Evolutionary conservation across 1,140 invertebrate genomes (phyloP), one percentile per base, ranked within the genome.

Genomic region (Stegodyphus mimosarum): DNA sequence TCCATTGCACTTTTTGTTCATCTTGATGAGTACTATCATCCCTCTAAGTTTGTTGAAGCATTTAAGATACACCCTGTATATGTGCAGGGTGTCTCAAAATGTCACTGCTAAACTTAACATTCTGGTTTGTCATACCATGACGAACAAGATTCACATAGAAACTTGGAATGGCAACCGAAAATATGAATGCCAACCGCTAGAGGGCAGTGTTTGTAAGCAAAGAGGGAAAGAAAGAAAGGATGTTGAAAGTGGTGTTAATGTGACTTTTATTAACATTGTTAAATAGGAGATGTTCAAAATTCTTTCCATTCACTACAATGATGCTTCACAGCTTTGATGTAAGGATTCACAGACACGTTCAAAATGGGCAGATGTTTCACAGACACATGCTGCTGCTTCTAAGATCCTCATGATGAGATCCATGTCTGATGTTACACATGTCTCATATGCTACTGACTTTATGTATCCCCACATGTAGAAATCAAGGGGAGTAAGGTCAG

Each of bases 321-420:
- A 66, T 7, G 7, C n/a, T 66, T 66, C 64, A 66, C 64, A 66
- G n/a, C 64, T 7, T 66, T n/a, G 64, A n/a, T 66, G 64, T n/a
- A 66, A 10, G 64, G 64, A 66, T 66, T 66, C 64, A 66, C 64
- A n/a, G n/a, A 66, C 11, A 7, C 64, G 17, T 66, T 66, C 64
- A 66, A 66, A 66, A 13, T 67, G 64, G 15, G 11, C 64, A 67
- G 5, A n/a, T n/a, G 64, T 18, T 2, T 67, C 64, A 67, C 64
- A n/a, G 64, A 67, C 17, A 67, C 64, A 6, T 67, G 64, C 64
- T 6, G 64, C 64, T 6, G 64, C 64, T 67, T 67, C 64, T 5
- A 17, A 9, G 15, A 67, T 67, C 64, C 64, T 67, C 2, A 6
- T 1, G 64, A 67, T 67, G 1, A 67, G 64, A 67, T 67, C 2